A percentile compares a stretch with the other conserved stretches of the same genome.
Conservation (phyloP, 2,888 invertebrate species). For the Epirrhoe tristata region DNA sequence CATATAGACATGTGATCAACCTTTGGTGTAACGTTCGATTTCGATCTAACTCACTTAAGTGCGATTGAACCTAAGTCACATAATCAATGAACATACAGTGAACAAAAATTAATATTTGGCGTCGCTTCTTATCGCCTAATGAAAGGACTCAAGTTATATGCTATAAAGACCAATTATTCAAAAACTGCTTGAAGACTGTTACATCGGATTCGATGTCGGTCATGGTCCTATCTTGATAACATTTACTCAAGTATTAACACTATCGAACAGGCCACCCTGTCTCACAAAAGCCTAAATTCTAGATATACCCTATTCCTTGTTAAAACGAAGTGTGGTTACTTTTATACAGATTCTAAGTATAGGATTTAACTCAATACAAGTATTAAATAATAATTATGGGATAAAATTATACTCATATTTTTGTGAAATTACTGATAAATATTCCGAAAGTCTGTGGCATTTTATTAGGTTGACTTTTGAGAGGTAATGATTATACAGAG, state of each 20-base stretch:
- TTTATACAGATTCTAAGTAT: neutral
- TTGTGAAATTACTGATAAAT: no score
- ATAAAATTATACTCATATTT: no score
- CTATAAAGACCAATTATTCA: neutral
- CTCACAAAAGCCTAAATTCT: conserved; percentile 28
- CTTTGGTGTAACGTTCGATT: no score
- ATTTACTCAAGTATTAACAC: conserved; percentile 5
- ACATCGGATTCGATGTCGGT: neutral
- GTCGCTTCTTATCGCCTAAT: conserved; percentile 19
- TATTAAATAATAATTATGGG: no score
- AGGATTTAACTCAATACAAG: neutral
- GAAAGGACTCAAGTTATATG: neutral
- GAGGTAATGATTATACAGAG: no score
- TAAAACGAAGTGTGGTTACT: conserved; percentile 9
- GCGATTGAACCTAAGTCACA: neutral
- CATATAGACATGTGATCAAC: no score
- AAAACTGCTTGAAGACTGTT: neutral
- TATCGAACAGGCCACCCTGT: conserved; percentile 2
- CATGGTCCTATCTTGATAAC: conserved; percentile 3
- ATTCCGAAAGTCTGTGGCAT: no score
- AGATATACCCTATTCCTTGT: conserved; percentile 18
- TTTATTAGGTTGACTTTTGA: no score
- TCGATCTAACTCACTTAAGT: no score
- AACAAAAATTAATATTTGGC: neutral
- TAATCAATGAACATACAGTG: neutral